A percentile compares a stretch with the other conserved stretches of the same genome.
Conservation (phyloP, 2,797 vertebrate genomes). For the Acipenser transmontanus region DNA sequence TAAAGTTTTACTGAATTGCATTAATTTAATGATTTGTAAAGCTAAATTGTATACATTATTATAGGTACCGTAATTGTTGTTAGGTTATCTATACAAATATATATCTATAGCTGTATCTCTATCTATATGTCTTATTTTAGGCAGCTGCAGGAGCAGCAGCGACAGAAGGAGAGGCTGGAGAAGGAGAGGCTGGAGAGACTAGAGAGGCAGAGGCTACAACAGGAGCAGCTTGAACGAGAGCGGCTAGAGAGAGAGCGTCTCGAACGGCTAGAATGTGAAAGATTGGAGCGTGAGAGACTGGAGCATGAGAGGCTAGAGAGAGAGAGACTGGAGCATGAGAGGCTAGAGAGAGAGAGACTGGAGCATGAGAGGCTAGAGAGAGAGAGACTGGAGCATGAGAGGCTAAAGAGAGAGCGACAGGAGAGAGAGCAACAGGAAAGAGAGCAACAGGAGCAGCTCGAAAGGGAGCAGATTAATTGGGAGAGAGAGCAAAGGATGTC, state of each 20-base stretch:
- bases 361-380: conserved; percentile 45
- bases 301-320: conserved; percentile 40
- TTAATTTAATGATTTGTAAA: no score
- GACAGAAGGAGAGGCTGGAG: conserved; percentile 65
- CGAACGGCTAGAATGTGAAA: conserved; percentile 53
- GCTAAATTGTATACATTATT: no score
- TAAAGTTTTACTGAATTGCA: no score
- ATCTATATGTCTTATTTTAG: conserved; percentile 37
- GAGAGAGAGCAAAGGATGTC: conserved; percentile 84
- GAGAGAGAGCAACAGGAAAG: conserved; percentile 60
- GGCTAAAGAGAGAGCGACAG: conserved; percentile 36
- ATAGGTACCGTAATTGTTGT: no score
- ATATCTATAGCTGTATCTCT: no score
- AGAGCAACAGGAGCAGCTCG: conserved; percentile 30
- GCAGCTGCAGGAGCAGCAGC: conserved; percentile 77
- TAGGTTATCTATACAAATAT: no score
- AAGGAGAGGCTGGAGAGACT: conserved; percentile 57
- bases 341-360: conserved; percentile 53
- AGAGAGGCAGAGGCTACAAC: conserved; percentile 55
- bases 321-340: conserved; percentile 56
- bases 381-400: conserved; percentile 59
- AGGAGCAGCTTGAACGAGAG: conserved; percentile 68
- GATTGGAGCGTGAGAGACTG: conserved; percentile 57
- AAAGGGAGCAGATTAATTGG: conserved; percentile 84
- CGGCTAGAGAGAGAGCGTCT: conserved; percentile 60